Conservation (phyloP, 1,140 invertebrate species). For the Drosophila micromelanica region DNA sequence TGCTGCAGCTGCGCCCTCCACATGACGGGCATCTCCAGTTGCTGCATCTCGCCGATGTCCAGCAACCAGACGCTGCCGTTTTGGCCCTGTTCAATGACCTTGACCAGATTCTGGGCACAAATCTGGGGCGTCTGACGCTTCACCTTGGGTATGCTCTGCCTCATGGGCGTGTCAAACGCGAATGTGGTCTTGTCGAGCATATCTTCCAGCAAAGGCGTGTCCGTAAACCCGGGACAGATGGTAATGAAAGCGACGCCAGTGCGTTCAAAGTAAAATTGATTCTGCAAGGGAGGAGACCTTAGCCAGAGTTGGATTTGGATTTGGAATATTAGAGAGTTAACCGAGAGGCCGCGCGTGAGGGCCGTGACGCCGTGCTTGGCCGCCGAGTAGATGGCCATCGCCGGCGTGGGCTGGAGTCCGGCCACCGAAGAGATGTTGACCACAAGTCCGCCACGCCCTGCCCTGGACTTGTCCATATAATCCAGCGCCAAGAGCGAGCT, state of each 20-base stretch:
- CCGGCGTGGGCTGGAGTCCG: constrained; percentile 83
- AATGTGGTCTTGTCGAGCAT: constrained; percentile 57
- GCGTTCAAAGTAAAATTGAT: constrained; percentile 43
- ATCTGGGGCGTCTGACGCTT: constrained; percentile 48
- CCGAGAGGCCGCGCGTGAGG: constrained; percentile 80
- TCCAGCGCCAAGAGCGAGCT: constrained; percentile 63
- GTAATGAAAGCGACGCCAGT: constrained; percentile 67
- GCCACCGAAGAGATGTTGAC: constrained; percentile 87
- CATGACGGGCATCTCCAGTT: constrained; percentile 47
- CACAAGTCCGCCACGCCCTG: constrained; percentile 87
- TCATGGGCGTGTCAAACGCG: constrained; percentile 39
- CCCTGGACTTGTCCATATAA: constrained; percentile 86
- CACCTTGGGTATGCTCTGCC: constrained; percentile 31
- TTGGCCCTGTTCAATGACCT: constrained; percentile 55
- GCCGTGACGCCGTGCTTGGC: constrained; percentile 85
- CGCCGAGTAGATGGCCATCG: constrained; percentile 84
- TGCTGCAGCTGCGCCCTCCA: constrained; percentile 50
- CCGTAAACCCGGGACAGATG: constrained; percentile 75
- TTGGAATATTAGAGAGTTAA: constrained; percentile 1
- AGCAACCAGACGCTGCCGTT: constrained; percentile 63
- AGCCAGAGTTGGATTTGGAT: not conserved
- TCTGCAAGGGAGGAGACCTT: constrained; percentile 20
- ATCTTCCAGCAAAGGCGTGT: constrained; percentile 58
- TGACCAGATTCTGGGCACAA: constrained; percentile 66
- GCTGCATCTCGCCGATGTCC: constrained; percentile 55